Evolutionary conservation across 1,140 invertebrate genomes (phyloP).

Genomic region (Coenobita brevimanus): DNA sequence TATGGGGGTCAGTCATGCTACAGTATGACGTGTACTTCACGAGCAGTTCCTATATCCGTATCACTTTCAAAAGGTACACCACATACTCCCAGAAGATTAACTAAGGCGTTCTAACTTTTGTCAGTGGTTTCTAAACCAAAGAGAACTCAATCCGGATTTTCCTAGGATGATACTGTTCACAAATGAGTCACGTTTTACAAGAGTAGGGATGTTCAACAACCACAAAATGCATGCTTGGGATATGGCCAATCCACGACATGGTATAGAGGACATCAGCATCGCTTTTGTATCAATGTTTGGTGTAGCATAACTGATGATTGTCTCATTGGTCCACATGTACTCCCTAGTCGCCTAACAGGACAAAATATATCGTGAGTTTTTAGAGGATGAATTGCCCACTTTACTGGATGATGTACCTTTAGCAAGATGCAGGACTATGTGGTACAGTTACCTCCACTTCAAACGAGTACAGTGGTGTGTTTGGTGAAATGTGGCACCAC

Average conservation of each 20-base stretch:
- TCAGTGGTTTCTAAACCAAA: conserved; percentile 34
- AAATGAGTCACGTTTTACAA: conserved; percentile 41
- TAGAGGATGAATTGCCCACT: conserved; percentile 7
- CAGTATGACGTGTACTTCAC: conserved; percentile 17
- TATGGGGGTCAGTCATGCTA: conserved; percentile 12
- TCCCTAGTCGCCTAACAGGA: conserved; percentile 34
- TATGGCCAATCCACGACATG: conserved; percentile 51
- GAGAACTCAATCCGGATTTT: conserved; percentile 18
- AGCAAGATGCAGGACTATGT: conserved; percentile 43
- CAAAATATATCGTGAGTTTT: conserved; percentile 16
- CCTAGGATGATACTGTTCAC: conserved; percentile 27
- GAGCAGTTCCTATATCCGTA: neutral
- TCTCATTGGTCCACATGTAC: conserved; percentile 40
- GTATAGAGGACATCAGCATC: conserved; percentile 25
- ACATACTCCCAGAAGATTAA: conserved; percentile 39
- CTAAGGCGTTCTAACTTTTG: conserved; percentile 25
- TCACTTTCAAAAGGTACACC: conserved; percentile 57
- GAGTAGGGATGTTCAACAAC: conserved; percentile 56
- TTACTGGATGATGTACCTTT: conserved; percentile 36
- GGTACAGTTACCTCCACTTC: too few species aligned
- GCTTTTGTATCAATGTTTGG: conserved; percentile 8
- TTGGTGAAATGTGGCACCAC: too few species aligned
- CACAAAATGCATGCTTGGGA: conserved; percentile 48
- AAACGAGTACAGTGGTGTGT: too few species aligned
- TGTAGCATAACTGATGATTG: conserved; percentile 26